These are phyloP conservation scores for Artibeus jamaicensis DNA, from an alignment of 2,797 vertebrate genomes.

Conservation along the genomic window DNA sequence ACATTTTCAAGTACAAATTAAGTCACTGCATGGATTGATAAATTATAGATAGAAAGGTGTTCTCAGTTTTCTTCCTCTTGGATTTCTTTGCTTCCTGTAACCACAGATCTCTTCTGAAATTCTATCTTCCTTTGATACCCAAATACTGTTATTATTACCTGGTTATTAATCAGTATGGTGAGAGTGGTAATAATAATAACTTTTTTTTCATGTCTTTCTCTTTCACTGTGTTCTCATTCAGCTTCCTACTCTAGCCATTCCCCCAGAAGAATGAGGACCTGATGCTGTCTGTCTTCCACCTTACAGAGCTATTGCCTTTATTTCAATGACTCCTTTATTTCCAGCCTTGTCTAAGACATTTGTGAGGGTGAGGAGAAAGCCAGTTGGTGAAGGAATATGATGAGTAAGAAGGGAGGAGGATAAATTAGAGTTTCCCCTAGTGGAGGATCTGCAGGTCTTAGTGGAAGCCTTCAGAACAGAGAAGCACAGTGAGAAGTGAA, in stretches of 20 bases:
- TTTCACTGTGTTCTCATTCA: neutral
- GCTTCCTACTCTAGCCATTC: neutral
- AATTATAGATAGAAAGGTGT: conserved; percentile 14
- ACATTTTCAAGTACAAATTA: neutral
- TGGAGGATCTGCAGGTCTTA: neutral
- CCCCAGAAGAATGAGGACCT: neutral
- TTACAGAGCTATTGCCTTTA: neutral
- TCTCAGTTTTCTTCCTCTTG: conserved; percentile 35
- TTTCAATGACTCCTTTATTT: neutral
- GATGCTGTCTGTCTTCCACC: neutral
- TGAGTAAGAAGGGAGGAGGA: neutral
- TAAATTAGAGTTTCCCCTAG: neutral
- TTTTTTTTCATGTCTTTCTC: neutral
- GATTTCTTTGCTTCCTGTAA: neutral
- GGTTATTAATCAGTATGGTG: neutral
- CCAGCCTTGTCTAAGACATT: neutral
- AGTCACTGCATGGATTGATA: neutral
- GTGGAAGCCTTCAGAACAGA: neutral
- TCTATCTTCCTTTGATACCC: neutral
- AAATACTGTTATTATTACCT: neutral
- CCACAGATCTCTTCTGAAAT: neutral
- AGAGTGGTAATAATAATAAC: neutral
- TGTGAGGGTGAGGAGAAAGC: neutral
- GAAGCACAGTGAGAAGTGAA: neutral
- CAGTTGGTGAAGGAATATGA: neutral